Percentiles rank a stretch among this genome's conserved stretches.
Conservation (phyloP, 1,140 invertebrate species). For the Bombus terrestris region DNA sequence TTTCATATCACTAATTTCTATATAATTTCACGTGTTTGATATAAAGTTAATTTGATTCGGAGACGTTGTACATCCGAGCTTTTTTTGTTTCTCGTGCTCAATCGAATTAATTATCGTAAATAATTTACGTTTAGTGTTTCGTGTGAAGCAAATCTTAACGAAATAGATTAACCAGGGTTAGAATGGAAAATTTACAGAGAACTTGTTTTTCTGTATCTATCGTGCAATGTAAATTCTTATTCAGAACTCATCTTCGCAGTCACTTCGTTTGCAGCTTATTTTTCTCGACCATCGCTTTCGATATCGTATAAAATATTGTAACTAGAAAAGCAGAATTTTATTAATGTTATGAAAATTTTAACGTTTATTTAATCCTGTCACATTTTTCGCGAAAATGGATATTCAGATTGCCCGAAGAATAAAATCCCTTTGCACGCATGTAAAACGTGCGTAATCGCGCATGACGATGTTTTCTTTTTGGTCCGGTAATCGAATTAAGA, state of each 20-base stretch:
- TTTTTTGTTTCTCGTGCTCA: too few species aligned
- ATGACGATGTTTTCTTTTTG: neutral
- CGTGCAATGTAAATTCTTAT: too few species aligned
- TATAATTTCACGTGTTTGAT: too few species aligned
- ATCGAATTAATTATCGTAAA: neutral
- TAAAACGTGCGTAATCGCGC: neutral
- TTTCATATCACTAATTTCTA: neutral
- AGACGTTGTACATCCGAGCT: neutral
- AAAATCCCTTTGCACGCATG: neutral
- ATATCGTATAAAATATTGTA: neutral
- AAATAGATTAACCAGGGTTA: neutral
- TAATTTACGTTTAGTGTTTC: too few species aligned
- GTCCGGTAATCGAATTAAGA: neutral
- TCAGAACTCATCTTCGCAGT: neutral
- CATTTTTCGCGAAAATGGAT: neutral
- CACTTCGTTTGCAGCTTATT: neutral
- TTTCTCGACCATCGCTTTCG: neutral
- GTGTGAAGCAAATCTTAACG: neutral
- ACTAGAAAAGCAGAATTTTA: neutral
- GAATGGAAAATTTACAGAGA: neutral
- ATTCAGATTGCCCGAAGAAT: neutral
- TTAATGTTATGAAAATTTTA: neutral
- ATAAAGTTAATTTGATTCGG: neutral
- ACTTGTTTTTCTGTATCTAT: neutral
- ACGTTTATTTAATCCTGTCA: neutral